A percentile compares a stretch with the other conserved stretches of the same genome.
phyloP scores from a whole-genome alignment of 1,140 invertebrate genomes.

The Hyles euphorbiae region DNA sequence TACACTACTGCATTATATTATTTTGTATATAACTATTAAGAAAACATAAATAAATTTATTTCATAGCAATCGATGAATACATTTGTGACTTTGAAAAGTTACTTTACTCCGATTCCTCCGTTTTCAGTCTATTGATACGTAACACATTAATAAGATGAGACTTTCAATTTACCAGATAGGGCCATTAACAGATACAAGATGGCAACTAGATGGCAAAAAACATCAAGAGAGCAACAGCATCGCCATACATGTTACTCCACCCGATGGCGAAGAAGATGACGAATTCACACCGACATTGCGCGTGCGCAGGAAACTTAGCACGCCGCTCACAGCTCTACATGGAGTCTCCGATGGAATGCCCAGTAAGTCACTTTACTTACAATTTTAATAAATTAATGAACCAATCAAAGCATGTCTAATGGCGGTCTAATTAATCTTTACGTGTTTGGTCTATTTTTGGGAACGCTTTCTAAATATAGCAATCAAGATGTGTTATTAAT shows the following conservation, averaged over 20 bases:
- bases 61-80: too few species aligned
- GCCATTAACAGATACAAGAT: slow-evolving; percentile 45
- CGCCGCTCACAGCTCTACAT: slow-evolving; percentile 46
- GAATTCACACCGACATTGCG: slow-evolving; percentile 56
- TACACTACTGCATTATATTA: too few species aligned
- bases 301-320: slow-evolving; percentile 57
- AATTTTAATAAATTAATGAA: slow-evolving; percentile 2
- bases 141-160: background rate
- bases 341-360: slow-evolving; percentile 34
- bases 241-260: slow-evolving; percentile 66
- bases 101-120: too few species aligned
- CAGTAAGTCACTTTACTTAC: slow-evolving; percentile 27
- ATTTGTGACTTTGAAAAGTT: too few species aligned
- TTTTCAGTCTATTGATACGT: too few species aligned
- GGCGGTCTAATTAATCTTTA: too few species aligned
- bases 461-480: too few species aligned
- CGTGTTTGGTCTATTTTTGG: too few species aligned
- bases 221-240: slow-evolving; percentile 51
- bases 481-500: too few species aligned
- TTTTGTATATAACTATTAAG: too few species aligned
- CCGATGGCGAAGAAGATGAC: slow-evolving; percentile 66
- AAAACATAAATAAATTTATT: too few species aligned
- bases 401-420: too few species aligned
- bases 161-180: slow-evolving; percentile 53
- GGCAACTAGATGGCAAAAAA: slow-evolving; percentile 37